A percentile compares a stretch with the other conserved stretches of the same genome.
These are phyloP conservation scores for Drosophila yooni DNA, from an alignment of 2,888 invertebrate species.

Conservation along the genomic window DNA sequence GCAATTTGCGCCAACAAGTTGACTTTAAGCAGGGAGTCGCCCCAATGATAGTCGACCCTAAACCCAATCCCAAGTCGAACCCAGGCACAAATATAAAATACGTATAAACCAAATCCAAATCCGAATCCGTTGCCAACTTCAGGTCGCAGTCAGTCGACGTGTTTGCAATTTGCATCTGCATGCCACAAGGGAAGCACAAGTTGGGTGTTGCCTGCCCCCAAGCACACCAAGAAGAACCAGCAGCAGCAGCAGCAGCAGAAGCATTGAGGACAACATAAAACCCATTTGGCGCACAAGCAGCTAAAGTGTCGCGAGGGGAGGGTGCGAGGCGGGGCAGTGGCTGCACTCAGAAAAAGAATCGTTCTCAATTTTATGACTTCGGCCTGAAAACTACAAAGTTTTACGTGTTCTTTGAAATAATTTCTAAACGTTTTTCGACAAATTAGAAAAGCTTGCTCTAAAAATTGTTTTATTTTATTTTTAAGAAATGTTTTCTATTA, in stretches of 20 bases:
- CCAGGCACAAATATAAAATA: slow-evolving; percentile 1
- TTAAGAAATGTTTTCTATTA: too few relatives aligned
- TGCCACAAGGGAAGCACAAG: slow-evolving; percentile 15
- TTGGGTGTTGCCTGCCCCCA: slow-evolving; percentile 17
- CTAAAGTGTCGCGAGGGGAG: slow-evolving; percentile 51
- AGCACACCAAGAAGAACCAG: slow-evolving; percentile 1
- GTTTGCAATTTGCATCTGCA: slow-evolving; percentile 76
- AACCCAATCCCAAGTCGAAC: slow-evolving; percentile 14
- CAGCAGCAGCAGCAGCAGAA: not conserved
- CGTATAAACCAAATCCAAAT: slow-evolving; percentile 26
- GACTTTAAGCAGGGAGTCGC: slow-evolving; percentile 46
- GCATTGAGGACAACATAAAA: slow-evolving; percentile 62
- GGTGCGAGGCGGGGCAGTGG: not conserved
- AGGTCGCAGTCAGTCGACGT: slow-evolving; percentile 54
- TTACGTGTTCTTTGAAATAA: not conserved
- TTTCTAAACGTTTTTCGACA: not conserved
- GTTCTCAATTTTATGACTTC: not conserved
- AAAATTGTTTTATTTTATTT: too few relatives aligned
- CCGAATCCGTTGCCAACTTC: slow-evolving; percentile 10
- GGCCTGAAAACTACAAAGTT: not conserved
- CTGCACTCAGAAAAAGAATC: not conserved
- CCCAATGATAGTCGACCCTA: slow-evolving; percentile 11
- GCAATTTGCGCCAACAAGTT: slow-evolving; percentile 71
- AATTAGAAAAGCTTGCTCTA: not conserved
- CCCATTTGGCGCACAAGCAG: slow-evolving; percentile 69